These are phyloP conservation scores for Ovibos moschatus DNA, from an alignment of 2,113 vertebrate species.

Conservation along the genomic window DNA sequence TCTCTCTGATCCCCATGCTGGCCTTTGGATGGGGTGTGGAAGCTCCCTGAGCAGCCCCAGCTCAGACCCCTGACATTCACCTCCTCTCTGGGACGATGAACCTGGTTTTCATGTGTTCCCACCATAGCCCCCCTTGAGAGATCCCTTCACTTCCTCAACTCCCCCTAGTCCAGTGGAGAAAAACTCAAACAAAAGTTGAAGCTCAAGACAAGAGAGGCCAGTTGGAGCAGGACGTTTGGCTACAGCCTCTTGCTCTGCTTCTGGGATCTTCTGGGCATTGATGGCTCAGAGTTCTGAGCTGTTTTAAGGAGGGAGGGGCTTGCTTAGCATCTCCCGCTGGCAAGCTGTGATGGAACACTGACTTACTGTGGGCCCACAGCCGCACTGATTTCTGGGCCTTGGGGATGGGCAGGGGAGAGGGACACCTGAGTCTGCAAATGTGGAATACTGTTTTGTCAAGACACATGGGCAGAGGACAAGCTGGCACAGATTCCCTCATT, in stretches of 20 bases:
- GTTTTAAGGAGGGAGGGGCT: background rate
- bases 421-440: accelerated
- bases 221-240: background rate
- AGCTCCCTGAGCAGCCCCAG: background rate
- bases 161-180: background rate
- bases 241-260: background rate
- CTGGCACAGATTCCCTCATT: accelerated
- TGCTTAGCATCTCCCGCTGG: accelerated
- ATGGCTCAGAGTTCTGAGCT: background rate
- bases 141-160: background rate
- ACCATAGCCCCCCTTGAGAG: no score
- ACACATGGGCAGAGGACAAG: background rate
- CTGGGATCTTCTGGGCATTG: background rate
- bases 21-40: background rate
- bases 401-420: background rate
- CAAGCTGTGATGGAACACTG: background rate
- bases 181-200: background rate
- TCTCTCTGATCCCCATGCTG: no score
- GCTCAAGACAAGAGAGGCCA: background rate
- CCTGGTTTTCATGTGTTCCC: background rate
- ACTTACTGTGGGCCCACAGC: background rate
- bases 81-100: no score
- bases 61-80: background rate
- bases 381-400: accelerated
- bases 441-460: accelerated